These are phyloP conservation scores for Erebia epiphron DNA, from an alignment of 2,888 invertebrate species.

Conservation along the genomic window DNA sequence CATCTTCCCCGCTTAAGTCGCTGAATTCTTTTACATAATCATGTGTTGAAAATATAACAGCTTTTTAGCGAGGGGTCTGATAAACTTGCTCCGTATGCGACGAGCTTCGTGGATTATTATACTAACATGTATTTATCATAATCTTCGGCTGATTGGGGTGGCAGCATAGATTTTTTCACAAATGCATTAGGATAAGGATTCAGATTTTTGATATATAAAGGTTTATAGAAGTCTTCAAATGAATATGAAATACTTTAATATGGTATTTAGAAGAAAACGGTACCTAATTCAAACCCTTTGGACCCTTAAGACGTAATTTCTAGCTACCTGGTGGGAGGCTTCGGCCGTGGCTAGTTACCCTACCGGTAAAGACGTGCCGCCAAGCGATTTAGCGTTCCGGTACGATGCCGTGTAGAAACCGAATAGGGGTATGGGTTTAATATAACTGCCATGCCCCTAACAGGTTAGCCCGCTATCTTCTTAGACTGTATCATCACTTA, in stretches of 20 bases:
- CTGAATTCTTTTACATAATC: slow-evolving; percentile 81
- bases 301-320: too few species aligned
- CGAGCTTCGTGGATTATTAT: slow-evolving; percentile 61
- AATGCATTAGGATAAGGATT: slow-evolving; percentile 34
- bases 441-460: too few species aligned
- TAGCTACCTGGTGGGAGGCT: too few species aligned
- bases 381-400: too few species aligned
- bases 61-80: slow-evolving; percentile 69
- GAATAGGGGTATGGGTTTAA: too few species aligned
- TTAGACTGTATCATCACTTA: too few species aligned
- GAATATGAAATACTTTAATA: background rate
- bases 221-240: background rate
- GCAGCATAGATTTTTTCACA: slow-evolving; percentile 31
- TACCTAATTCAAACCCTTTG: too few species aligned
- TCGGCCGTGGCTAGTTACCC: too few species aligned
- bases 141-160: slow-evolving; percentile 53
- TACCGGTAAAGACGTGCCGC: too few species aligned
- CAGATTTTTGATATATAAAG: slow-evolving; percentile 41
- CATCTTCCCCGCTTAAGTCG: slow-evolving; percentile 69
- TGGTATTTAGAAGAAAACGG: too few species aligned
- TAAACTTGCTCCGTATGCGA: slow-evolving; percentile 68
- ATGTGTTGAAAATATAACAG: slow-evolving; percentile 81
- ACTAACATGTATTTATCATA: slow-evolving; percentile 73
- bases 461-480: too few species aligned
- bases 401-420: too few species aligned